Evolutionary conservation across 1,140 invertebrate species (phyloP).

Genomic region (Parapsyche elsis): DNA sequence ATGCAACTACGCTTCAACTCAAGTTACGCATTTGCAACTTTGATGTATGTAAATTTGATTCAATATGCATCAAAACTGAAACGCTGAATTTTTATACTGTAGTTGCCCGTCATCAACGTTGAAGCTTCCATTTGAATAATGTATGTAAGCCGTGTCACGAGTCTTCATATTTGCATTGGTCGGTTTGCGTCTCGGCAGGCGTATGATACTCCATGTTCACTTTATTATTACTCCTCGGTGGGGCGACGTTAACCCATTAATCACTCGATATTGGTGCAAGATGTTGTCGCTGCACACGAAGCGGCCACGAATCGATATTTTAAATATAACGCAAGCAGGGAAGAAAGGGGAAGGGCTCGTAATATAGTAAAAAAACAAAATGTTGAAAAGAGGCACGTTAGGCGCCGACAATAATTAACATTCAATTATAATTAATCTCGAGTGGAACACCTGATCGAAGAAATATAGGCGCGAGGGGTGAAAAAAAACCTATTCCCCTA

Average conservation of each 20-base stretch:
- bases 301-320: background rate
- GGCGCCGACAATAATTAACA: conserved; percentile 46
- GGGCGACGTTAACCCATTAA: background rate
- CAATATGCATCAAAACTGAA: background rate
- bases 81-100: background rate
- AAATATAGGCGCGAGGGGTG: conserved; percentile 34
- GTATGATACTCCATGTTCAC: too few species aligned
- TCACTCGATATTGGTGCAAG: conserved; percentile 22
- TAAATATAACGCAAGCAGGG: background rate
- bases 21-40: too few species aligned
- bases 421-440: conserved; percentile 51
- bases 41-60: background rate
- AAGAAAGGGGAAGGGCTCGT: background rate
- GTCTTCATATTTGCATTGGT: too few species aligned
- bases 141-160: too few species aligned
- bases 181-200: too few species aligned
- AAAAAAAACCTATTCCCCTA: conserved; percentile 47
- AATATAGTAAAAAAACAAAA: background rate
- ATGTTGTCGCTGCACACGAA: background rate
- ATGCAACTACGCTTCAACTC: too few species aligned
- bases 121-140: background rate
- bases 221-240: background rate
- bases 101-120: background rate
- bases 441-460: conserved; percentile 22
- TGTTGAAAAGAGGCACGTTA: background rate